Conservation (phyloP, 2,888 invertebrate genomes). For the Epinotia bilunana region DNA sequence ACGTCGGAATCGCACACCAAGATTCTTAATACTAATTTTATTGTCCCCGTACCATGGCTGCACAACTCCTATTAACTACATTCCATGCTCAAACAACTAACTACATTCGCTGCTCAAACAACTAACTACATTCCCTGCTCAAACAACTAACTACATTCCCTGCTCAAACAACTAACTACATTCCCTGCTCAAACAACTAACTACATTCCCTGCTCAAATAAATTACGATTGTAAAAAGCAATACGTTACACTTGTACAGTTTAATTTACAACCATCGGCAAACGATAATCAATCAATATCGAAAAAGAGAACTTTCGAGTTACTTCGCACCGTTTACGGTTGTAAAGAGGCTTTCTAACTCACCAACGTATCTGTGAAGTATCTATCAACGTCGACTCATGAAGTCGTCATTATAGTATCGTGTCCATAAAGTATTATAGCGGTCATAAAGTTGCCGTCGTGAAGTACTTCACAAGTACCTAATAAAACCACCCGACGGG, state of each 20-base stretch:
- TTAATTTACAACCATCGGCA: not conserved
- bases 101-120: too few species aligned
- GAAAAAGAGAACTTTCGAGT: not conserved
- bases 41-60: not conserved
- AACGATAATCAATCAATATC: not conserved
- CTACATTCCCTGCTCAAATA: not conserved
- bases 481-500: not conserved
- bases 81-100: not conserved
- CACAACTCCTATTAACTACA: not conserved
- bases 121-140: not conserved
- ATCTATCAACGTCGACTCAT: conserved; percentile 9
- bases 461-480: not conserved
- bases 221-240: not conserved
- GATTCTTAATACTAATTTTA: not conserved
- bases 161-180: not conserved
- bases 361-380: not conserved
- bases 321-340: not conserved
- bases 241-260: not conserved
- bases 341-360: conserved; percentile 21
- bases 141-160: not conserved
- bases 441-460: conserved; percentile 1
- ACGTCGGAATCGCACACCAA: not conserved
- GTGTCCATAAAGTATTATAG: not conserved
- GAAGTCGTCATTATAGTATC: conserved; percentile 4
- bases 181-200: not conserved